These are phyloP conservation scores for Nebria salina DNA, from an alignment of 2,888 invertebrate species.

Conservation along the genomic window DNA sequence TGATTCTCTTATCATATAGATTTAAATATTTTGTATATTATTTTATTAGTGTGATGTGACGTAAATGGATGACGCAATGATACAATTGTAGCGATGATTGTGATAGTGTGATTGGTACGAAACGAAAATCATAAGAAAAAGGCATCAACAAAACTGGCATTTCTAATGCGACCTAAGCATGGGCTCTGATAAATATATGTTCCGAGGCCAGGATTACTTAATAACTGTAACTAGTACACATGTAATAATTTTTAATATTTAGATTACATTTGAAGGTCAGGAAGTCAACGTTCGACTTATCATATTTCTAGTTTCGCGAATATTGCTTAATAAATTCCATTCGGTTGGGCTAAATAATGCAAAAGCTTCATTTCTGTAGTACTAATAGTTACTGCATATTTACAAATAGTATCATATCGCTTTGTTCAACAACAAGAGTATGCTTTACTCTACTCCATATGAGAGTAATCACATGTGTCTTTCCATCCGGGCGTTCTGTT, in stretches of 20 bases:
- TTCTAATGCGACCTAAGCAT: background rate
- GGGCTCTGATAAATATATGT: background rate
- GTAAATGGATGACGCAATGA: background rate
- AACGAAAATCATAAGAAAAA: background rate
- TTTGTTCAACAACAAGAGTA: background rate
- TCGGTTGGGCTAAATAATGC: background rate
- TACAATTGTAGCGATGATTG: background rate
- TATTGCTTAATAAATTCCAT: conserved; percentile 22
- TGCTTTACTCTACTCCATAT: background rate
- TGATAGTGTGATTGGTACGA: too few relatives aligned
- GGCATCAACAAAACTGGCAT: conserved; percentile 20
- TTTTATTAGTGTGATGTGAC: background rate
- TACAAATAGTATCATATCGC: conserved; percentile 11
- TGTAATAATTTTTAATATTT: background rate
- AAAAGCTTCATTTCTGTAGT: conserved; percentile 17
- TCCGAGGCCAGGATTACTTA: background rate
- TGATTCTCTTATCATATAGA: background rate
- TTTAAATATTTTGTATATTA: background rate
- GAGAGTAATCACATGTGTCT: too few relatives aligned
- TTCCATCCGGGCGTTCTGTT: too few relatives aligned
- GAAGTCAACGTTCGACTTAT: background rate
- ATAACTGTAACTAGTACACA: conserved; percentile 7
- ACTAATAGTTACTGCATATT: conserved; percentile 33
- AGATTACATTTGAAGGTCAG: conserved; percentile 26
- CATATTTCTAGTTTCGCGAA: conserved; percentile 13